These are phyloP conservation scores for Triplophysa siluroides DNA, from an alignment of 2,113 vertebrate genomes.

Conservation along the genomic window DNA sequence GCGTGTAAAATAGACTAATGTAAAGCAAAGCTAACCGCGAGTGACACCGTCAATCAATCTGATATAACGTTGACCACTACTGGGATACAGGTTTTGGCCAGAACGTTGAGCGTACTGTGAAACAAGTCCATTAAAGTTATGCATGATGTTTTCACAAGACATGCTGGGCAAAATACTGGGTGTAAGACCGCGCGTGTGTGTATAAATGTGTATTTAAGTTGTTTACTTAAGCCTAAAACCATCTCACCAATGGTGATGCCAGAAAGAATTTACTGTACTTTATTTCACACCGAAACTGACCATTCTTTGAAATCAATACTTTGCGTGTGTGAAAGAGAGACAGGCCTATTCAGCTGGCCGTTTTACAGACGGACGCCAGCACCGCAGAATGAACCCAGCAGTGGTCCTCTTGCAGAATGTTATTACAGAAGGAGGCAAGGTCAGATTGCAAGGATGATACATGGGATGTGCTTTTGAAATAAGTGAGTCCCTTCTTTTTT, in stretches of 20 bases:
- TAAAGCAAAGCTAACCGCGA: slow-evolving; percentile 44
- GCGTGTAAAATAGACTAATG: slow-evolving; percentile 41
- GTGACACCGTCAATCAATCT: slow-evolving; percentile 61
- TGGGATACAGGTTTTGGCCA: slow-evolving; percentile 30
- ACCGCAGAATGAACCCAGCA: slow-evolving; percentile 84
- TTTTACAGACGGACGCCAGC: slow-evolving; percentile 82
- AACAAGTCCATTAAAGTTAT: slow-evolving; percentile 52
- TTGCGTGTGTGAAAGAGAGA: not conserved
- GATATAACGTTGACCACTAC: slow-evolving; percentile 53
- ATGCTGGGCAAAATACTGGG: slow-evolving; percentile 42
- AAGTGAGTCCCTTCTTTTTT: slow-evolving; percentile 75
- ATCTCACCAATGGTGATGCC: not conserved
- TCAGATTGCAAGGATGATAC: slow-evolving; percentile 91
- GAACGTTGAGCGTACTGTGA: slow-evolving; percentile 40
- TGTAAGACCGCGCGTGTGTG: not conserved
- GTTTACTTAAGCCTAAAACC: slow-evolving; percentile 16
- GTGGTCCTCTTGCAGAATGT: slow-evolving; percentile 85
- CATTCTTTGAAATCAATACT: slow-evolving; percentile 14
- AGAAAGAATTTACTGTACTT: not conserved
- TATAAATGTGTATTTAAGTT: not conserved
- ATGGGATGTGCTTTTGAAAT: slow-evolving; percentile 85
- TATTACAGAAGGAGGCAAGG: slow-evolving; percentile 90
- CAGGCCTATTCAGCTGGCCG: slow-evolving; percentile 71
- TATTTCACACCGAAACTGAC: not conserved
- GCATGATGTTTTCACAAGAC: slow-evolving; percentile 53